A percentile compares a stretch with the other conserved stretches of the same genome.
phyloP scores from a whole-genome alignment of 2,888 invertebrate species.

The Octonoba sinensis region DNA sequence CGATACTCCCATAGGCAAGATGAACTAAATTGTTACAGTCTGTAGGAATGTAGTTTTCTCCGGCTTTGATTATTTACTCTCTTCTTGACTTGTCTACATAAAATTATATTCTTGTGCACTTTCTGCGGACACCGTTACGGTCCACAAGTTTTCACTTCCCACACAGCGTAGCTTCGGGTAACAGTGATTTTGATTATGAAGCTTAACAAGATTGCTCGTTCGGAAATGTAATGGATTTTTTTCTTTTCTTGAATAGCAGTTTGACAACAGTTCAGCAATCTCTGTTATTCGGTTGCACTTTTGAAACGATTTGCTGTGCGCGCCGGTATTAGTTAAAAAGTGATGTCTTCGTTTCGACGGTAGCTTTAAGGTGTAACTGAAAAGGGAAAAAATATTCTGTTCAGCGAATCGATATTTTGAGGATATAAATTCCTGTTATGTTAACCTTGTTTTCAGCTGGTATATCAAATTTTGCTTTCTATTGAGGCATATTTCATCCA shows the following conservation, averaged over 20 bases:
- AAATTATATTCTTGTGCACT: slow-evolving; percentile 2
- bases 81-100: slow-evolving; percentile 8
- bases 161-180: slow-evolving; percentile 21
- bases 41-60: slow-evolving; percentile 5
- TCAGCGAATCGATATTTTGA: no score
- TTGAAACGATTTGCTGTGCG: no score
- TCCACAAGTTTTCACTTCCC: slow-evolving; percentile 12
- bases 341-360: no score
- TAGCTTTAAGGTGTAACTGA: no score
- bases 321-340: no score
- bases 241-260: slow-evolving; percentile 2
- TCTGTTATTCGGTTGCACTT: not conserved
- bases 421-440: no score
- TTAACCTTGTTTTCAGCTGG: no score
- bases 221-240: slow-evolving; percentile 30
- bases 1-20: no score
- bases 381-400: no score
- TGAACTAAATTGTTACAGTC: no score
- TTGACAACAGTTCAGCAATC: slow-evolving; percentile 11
- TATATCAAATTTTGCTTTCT: no score
- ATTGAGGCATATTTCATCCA: no score
- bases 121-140: slow-evolving; percentile 26
- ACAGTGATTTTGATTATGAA: not conserved
- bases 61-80: not conserved
- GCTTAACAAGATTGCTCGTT: slow-evolving; percentile 22